Base-by-base conservation (phyloP, 1,140 invertebrate species). In the Drosophila orena region DNA sequence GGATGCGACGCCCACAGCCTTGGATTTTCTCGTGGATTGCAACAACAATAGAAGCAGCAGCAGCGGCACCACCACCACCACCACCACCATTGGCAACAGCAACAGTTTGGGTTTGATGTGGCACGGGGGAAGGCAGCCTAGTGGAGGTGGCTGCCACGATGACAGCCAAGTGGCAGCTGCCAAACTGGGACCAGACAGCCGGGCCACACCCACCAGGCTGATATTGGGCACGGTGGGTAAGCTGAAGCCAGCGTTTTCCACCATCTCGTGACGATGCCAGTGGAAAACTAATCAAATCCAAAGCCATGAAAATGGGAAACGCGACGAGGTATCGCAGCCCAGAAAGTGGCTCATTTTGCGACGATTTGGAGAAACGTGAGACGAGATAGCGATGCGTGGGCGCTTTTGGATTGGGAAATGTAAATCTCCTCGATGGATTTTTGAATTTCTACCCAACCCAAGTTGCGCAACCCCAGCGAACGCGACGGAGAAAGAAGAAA, bases 31-130 rank as follows among this genome's bases (percentile, higher is more conserved):
- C 7, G 65, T 90, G 46, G 86, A 91, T 66, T 84, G 79, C 65
- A 90, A 91, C 66, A 91, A 91, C 59, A 90, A 90, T 64, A 58
- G 11, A 56, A n/a, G n/a, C n/a, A n/a, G 17, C 17, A 17, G 17
- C 17, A 53, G 37, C 46, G 49, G 15, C 27, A 38, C 42, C 77
- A 68, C 34, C 61, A 68, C 27, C 59, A 53, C 30, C 46, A 49
- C 11, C 34, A 38, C 42, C 73, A 68, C 27, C 64, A 70, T 30
- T 30, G 27, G 47, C 79, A 83, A 71, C 42, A 1, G 6, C 90
- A 91, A 91, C 83, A 85, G 90, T 65, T 81, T 91, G 47, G 90
- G 90, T 70, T 75, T 91, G 73, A 76, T 91, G 68, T 91, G 90
- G 90, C 79, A 56, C 42, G 62, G 52, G 10, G 60, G 59, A 42